Evolutionary conservation across 1,140 invertebrate genomes (phyloP).

Genomic region (Procambarus virginalis): DNA sequence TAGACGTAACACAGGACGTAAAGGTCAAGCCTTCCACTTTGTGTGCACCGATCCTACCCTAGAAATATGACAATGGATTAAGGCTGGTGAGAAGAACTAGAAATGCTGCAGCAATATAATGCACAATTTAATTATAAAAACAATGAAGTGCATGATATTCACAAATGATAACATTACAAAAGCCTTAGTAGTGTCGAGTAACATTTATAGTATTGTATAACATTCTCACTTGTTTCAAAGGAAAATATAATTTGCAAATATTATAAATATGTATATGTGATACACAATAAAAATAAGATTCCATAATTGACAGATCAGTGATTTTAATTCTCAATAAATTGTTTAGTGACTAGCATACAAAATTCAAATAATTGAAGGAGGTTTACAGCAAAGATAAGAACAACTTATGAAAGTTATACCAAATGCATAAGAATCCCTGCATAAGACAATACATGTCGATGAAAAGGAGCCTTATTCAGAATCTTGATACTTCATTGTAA

Average conservation of each 20-base stretch:
- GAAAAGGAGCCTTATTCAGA: neutral
- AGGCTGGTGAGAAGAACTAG: no score
- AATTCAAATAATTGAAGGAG: neutral
- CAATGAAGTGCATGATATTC: no score
- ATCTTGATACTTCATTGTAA: neutral
- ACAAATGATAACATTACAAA: neutral
- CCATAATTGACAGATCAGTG: neutral
- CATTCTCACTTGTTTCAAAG: neutral
- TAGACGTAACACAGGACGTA: no score
- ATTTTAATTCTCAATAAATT: neutral
- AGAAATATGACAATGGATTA: no score
- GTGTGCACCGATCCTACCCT: no score
- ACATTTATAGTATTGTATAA: neutral
- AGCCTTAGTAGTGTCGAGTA: neutral
- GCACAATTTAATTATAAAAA: no score
- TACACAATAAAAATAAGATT: neutral
- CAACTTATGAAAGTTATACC: neutral
- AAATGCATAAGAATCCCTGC: neutral
- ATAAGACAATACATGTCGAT: neutral
- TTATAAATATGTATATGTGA: neutral
- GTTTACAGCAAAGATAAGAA: neutral
- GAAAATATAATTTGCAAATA: neutral
- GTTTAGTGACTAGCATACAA: neutral
- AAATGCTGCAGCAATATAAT: no score
- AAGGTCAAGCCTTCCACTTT: no score